These are phyloP conservation scores for Platysternon megacephalum DNA, from an alignment of 2,113 vertebrate species.

Conservation along the genomic window DNA sequence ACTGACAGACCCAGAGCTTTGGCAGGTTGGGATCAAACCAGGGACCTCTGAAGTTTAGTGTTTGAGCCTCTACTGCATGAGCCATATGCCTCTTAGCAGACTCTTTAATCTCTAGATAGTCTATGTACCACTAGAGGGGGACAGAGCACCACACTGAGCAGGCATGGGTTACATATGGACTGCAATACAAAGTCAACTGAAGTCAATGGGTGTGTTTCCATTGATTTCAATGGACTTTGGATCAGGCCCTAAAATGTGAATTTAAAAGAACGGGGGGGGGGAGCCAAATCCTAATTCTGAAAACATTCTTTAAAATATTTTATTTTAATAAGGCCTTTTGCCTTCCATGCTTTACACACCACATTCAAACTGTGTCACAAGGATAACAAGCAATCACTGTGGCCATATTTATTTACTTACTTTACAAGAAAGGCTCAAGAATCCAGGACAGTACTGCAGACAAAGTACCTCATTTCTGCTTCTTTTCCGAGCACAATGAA, in stretches of 20 bases:
- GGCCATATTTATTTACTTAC: background rate
- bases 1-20: too few species aligned
- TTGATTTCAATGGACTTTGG: background rate
- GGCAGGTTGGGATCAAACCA: too few species aligned
- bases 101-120: too few species aligned
- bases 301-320: background rate
- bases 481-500: slow-evolving; percentile 52
- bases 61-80: too few species aligned
- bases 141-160: too few species aligned
- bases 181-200: background rate
- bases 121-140: too few species aligned
- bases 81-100: too few species aligned
- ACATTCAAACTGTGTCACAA: background rate
- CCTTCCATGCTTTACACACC: accelerated
- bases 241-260: background rate
- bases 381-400: background rate
- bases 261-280: background rate
- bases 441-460: background rate
- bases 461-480: slow-evolving; percentile 30
- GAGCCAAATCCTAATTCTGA: background rate
- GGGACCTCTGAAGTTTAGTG: too few species aligned
- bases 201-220: background rate
- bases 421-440: slow-evolving; percentile 6
- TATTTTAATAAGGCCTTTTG: background rate
- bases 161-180: too few species aligned